Evolutionary conservation across 2,888 invertebrate genomes (phyloP).

Genomic region (Leptothorax acervorum): DNA sequence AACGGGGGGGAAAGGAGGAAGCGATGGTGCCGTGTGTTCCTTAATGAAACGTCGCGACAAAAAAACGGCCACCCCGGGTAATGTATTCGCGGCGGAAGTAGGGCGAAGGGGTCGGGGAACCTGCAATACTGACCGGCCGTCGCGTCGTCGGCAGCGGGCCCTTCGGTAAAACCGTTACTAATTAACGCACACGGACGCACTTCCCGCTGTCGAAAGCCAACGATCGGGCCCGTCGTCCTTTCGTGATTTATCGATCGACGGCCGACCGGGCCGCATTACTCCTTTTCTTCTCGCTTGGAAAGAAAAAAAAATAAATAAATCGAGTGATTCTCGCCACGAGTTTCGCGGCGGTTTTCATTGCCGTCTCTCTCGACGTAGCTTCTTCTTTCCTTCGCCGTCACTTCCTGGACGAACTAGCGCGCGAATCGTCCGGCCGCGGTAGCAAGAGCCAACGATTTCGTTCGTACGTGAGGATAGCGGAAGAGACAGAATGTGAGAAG

Average conservation of each 20-base stretch:
- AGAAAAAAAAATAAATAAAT: neutral
- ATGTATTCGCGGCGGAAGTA: slow-evolving; percentile 84
- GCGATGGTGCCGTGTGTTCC: slow-evolving; percentile 71
- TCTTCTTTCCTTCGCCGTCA: neutral
- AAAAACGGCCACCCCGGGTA: slow-evolving; percentile 78
- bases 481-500: slow-evolving; percentile 47
- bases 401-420: slow-evolving; percentile 41
- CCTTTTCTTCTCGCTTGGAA: slow-evolving; percentile 4
- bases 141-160: slow-evolving; percentile 62
- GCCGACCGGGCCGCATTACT: slow-evolving; percentile 14
- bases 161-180: slow-evolving; percentile 79
- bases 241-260: slow-evolving; percentile 66
- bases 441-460: slow-evolving; percentile 69
- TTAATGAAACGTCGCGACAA: slow-evolving; percentile 80
- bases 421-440: slow-evolving; percentile 65
- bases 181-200: slow-evolving; percentile 77
- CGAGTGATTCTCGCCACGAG: slow-evolving; percentile 9
- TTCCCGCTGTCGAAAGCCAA: slow-evolving; percentile 55
- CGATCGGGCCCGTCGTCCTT: slow-evolving; percentile 45
- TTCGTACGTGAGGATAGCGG: slow-evolving; percentile 51
- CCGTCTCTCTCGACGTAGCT: neutral
- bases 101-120: slow-evolving; percentile 74
- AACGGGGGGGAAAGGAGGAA: slow-evolving; percentile 7
- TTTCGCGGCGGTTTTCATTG: slow-evolving; percentile 11
- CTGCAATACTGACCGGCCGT: slow-evolving; percentile 71